Evolutionary conservation across 2,113 vertebrate species (phyloP).

Genomic region (Salminus brasiliensis): DNA sequence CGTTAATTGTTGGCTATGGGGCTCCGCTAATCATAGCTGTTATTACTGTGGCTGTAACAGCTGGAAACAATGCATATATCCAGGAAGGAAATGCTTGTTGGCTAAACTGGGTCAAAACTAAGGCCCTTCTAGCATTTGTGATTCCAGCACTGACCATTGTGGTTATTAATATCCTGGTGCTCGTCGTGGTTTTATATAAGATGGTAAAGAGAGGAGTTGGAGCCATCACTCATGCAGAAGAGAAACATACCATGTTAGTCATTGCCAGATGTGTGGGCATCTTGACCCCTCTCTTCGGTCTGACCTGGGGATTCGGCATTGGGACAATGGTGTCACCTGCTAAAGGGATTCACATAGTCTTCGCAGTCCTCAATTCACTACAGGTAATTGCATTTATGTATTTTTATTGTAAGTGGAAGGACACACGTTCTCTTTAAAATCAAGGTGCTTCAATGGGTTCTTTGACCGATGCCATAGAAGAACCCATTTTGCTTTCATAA

Average conservation of each 20-base stretch:
- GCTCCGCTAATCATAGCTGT: constrained; percentile 82
- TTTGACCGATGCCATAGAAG: too few relatives aligned
- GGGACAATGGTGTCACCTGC: constrained; percentile 57
- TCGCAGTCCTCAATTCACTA: constrained; percentile 78
- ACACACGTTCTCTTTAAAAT: too few relatives aligned
- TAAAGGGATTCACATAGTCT: constrained; percentile 70
- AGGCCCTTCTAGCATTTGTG: constrained; percentile 83
- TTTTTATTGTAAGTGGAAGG: neutral
- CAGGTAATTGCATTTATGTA: constrained; percentile 69
- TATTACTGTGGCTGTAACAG: constrained; percentile 80
- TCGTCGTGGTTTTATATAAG: constrained; percentile 79
- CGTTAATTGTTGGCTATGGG: constrained; percentile 82
- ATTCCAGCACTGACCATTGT: constrained; percentile 83
- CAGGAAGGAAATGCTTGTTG: constrained; percentile 76
- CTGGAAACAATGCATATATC: constrained; percentile 72
- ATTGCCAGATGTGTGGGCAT: constrained; percentile 76
- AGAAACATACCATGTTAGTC: constrained; percentile 69
- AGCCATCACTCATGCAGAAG: constrained; percentile 59
- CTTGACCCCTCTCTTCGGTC: constrained; percentile 79
- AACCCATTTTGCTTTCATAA: too few relatives aligned
- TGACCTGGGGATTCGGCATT: constrained; percentile 84
- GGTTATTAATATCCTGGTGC: constrained; percentile 80
- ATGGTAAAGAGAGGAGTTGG: constrained; percentile 76
- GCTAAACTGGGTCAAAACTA: constrained; percentile 84
- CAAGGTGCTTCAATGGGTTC: too few relatives aligned